These are phyloP conservation scores for Carabus problematicus DNA, from an alignment of 2,888 invertebrate species.

Conservation along the genomic window DNA sequence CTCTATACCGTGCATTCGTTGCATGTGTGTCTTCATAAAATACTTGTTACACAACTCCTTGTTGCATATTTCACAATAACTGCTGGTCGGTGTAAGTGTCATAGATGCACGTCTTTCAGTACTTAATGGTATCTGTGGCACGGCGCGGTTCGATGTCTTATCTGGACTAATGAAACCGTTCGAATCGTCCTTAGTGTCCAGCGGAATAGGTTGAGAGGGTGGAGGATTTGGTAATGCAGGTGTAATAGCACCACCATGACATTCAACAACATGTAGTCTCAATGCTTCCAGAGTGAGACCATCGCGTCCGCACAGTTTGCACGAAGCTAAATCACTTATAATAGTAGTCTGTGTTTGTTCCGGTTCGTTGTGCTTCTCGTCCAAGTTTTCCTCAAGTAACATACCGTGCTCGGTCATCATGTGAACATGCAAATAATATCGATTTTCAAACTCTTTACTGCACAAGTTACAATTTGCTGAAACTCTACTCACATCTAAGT, in stretches of 20 bases:
- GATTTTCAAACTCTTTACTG: slow-evolving; percentile 74
- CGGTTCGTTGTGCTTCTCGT: slow-evolving; percentile 52
- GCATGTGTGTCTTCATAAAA: slow-evolving; percentile 99
- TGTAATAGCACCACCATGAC: slow-evolving; percentile 58
- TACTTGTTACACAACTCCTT: slow-evolving; percentile 99
- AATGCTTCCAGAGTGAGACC: slow-evolving; percentile 68
- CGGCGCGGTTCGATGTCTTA: slow-evolving; percentile 53
- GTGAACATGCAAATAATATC: slow-evolving; percentile 73
- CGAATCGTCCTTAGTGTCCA: slow-evolving; percentile 51
- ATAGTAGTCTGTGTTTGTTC: slow-evolving; percentile 47
- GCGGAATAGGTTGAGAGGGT: slow-evolving; percentile 19
- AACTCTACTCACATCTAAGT: slow-evolving; percentile 69
- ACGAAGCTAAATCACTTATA: slow-evolving; percentile 56
- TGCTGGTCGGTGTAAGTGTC: slow-evolving; percentile 75
- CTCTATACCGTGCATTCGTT: slow-evolving; percentile 96
- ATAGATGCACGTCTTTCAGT: slow-evolving; percentile 66
- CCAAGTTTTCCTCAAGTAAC: slow-evolving; percentile 57
- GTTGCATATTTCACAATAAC: slow-evolving; percentile 97
- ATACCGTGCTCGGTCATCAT: slow-evolving; percentile 73
- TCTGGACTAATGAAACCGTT: slow-evolving; percentile 62
- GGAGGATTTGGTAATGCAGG: slow-evolving; percentile 39
- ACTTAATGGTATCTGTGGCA: slow-evolving; percentile 17
- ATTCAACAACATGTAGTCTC: slow-evolving; percentile 72
- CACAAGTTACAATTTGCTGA: slow-evolving; percentile 71
- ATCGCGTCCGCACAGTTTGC: slow-evolving; percentile 59